phyloP scores from a whole-genome alignment of 2,888 invertebrate species.

The Drosophila colorata region DNA sequence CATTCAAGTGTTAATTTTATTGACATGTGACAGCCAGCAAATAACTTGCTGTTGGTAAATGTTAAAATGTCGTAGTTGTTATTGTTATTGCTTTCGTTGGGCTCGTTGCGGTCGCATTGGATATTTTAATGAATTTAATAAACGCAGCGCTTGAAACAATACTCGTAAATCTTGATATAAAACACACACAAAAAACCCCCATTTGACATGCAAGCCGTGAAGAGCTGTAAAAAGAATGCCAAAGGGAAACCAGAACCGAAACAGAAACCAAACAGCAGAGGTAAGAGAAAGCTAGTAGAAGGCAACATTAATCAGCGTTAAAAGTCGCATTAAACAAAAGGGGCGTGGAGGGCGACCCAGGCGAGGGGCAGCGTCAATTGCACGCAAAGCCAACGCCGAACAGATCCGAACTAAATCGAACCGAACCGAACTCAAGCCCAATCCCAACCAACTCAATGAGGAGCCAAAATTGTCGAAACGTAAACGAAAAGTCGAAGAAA shows the following conservation, averaged over 20 bases:
- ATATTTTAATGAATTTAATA: conserved; percentile 73
- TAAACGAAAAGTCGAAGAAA: conserved; percentile 75
- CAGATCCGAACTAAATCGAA: conserved; percentile 26
- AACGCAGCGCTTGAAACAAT: conserved; percentile 49
- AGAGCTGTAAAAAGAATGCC: conserved; percentile 50
- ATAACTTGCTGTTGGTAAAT: conserved; percentile 64
- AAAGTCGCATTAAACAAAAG: conserved; percentile 80
- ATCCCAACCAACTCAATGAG: conserved; percentile 34
- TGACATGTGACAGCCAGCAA: conserved; percentile 76
- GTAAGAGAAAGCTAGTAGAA: conserved; percentile 32
- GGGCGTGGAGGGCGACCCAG: conserved; percentile 43
- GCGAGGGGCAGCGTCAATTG: conserved; percentile 44
- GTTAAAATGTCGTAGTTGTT: conserved; percentile 53
- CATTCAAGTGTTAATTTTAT: conserved; percentile 78
- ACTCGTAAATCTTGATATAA: conserved; percentile 41
- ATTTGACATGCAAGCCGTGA: conserved; percentile 61
- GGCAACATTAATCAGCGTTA: conserved; percentile 79
- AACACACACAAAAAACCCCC: conserved; percentile 23
- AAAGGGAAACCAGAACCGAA: conserved; percentile 43
- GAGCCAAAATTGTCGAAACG: conserved; percentile 66
- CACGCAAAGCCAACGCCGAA: conserved; percentile 46
- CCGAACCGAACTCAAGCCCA: conserved; percentile 21
- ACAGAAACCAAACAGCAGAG: conserved; percentile 15
- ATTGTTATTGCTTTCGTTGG: conserved; percentile 31
- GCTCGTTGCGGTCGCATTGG: conserved; percentile 61